Evolutionary conservation across 2,113 vertebrate genomes (phyloP), one percentile per base, ranked within the genome.

Genomic region (Orycteropus afer): DNA sequence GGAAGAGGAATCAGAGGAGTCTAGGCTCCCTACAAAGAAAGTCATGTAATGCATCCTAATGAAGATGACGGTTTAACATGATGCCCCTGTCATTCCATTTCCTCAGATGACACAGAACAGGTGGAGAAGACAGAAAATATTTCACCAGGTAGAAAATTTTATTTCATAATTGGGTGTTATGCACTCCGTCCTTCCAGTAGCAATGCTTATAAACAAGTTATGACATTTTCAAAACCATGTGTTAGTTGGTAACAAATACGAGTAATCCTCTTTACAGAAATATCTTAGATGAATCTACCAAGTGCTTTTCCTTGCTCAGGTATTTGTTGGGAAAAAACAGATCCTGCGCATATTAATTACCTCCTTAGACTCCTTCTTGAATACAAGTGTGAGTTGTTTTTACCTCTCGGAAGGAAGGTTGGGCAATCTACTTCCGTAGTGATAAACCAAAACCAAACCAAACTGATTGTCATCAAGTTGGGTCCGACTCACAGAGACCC

Each of bases 81-180:
- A 23, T 23, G 23, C 34, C 6, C 27, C 55, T 37, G 0, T 63
- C 23, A 25, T 37, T 53, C 59, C 23, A 7, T 32, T 65, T 34
- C 86, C 47, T 82, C n/a, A 49, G 20, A 23, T 49, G 86, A 73
- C 40, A 32, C 15, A 82, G 53, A 71, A 51, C 4, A 22, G 27
- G 47, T 42, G 71, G 84, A 89, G 20, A 40, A 77, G 76, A 63
- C 47, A 67, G 81, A 17, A 61, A 45, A 53, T 40, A 51, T 63
- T 81, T 89, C 22, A 74, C n/a, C 47, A 88, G 53, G 81, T 55
- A 81, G 71, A 95, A 86, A 49, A 42, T 10, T n/a, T 57, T 63
- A 87, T 84, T 92, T 67, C 12, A 17, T 42, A 81, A 57, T 40
- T 40, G 2, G 49, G 65, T 22, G 34, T 9, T 23, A 45, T 49